A percentile compares a stretch with the other conserved stretches of the same genome.
phyloP scores from a whole-genome alignment of 2,888 invertebrate species.

The Sepiola atlantica region DNA sequence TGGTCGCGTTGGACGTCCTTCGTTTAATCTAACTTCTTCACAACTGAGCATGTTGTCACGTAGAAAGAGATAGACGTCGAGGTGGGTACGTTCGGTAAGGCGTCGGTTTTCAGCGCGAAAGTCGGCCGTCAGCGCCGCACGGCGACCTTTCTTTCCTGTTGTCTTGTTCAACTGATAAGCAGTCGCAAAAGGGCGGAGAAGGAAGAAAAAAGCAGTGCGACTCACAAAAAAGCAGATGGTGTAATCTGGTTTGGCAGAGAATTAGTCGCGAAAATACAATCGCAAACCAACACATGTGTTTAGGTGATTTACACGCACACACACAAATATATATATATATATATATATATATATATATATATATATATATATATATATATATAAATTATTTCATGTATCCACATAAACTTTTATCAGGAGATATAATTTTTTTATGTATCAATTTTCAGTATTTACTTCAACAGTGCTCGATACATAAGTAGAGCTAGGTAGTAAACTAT shows the following conservation, averaged over 20 bases:
- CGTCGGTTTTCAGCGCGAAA: background rate
- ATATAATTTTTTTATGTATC: too few species aligned
- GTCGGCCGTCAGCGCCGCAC: background rate
- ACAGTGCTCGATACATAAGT: too few species aligned
- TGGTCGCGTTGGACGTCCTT: background rate
- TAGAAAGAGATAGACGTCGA: background rate
- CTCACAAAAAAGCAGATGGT: background rate
- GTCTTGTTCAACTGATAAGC: background rate
- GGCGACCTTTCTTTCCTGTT: too few species aligned
- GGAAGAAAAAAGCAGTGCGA: background rate
- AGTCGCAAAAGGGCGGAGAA: background rate
- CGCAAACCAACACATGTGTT: too few species aligned
- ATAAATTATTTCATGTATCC: too few species aligned
- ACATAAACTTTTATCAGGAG: too few species aligned
- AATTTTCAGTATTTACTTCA: too few species aligned
- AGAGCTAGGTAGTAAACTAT: too few species aligned
- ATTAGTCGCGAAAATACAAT: background rate
- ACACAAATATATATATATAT: background rate
- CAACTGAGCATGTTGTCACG: background rate
- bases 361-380: background rate
- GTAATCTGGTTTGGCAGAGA: background rate
- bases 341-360: slow-evolving; percentile 2
- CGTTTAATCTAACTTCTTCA: background rate
- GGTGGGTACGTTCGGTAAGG: background rate
- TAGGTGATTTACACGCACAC: too few species aligned